Percentiles rank a stretch among this genome's conserved stretches.
These are phyloP conservation scores for Alligator sinensis DNA, from an alignment of 2,113 vertebrate species.

Conservation along the genomic window DNA sequence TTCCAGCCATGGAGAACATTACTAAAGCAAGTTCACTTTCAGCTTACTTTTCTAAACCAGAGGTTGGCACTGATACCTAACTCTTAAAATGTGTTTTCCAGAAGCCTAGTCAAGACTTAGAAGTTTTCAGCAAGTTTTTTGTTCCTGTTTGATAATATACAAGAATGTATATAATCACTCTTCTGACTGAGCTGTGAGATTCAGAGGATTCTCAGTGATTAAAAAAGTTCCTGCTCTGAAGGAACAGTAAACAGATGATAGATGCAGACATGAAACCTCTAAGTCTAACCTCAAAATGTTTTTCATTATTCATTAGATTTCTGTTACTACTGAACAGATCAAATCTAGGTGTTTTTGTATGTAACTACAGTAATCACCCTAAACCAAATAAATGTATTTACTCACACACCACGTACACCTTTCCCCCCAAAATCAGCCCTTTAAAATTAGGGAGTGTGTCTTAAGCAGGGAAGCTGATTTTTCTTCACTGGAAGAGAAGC, in stretches of 20 bases:
- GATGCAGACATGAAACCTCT: not conserved
- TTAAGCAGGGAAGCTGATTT: not conserved
- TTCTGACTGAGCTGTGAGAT: not conserved
- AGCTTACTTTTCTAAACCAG: not conserved
- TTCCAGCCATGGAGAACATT: not conserved
- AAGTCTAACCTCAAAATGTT: not conserved
- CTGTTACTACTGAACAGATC: not conserved
- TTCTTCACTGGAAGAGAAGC: not conserved
- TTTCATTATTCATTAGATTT: not conserved
- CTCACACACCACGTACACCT: too few relatives aligned
- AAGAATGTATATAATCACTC: not conserved
- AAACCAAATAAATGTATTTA: too few relatives aligned
- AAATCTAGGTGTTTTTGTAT: not conserved
- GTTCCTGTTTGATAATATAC: not conserved
- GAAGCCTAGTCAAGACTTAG: not conserved
- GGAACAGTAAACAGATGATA: not conserved
- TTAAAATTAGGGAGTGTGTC: too few relatives aligned
- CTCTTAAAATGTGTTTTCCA: not conserved
- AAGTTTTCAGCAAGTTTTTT: not conserved
- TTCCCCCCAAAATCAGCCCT: too few relatives aligned
- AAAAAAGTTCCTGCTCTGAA: not conserved
- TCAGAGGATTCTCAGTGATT: not conserved
- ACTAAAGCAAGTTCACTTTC: not conserved
- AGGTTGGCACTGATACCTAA: not conserved
- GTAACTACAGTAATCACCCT: not conserved